Percentiles rank a stretch among this genome's conserved stretches.
These are phyloP conservation scores for Bolinopsis microptera DNA, from an alignment of 37 sponge, comb jelly and placozoan species.

Conservation along the genomic window DNA sequence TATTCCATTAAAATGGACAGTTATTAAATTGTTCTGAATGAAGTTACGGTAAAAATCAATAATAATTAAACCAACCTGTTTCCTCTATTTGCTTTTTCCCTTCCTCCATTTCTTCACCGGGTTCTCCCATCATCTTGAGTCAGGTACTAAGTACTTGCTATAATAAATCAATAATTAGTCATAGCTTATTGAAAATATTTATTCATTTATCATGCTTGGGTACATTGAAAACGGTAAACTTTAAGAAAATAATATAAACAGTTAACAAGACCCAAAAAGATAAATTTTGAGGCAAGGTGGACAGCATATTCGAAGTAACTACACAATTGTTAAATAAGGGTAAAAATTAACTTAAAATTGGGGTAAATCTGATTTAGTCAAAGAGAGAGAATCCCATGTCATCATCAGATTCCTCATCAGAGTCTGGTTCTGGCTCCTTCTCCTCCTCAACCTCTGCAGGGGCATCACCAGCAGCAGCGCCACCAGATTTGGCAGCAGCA, in stretches of 20 bases:
- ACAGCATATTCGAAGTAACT: not conserved
- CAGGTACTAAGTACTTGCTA: not conserved
- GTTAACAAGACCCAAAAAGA: not conserved
- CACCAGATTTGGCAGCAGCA: constrained; percentile 69
- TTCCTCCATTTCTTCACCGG: not conserved
- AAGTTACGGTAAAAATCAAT: not conserved
- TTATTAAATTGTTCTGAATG: too few relatives aligned
- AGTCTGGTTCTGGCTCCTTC: constrained; percentile 76
- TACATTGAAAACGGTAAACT: too few relatives aligned
- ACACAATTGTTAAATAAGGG: not conserved
- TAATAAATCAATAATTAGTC: not conserved
- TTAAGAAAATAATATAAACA: too few relatives aligned
- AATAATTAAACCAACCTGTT: not conserved
- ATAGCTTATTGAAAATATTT: not conserved
- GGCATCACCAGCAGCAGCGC: constrained; percentile 67
- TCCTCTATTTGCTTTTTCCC: not conserved
- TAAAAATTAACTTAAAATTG: not conserved
- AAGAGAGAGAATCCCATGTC: constrained; percentile 99
- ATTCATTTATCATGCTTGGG: not conserved
- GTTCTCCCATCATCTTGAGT: not conserved
- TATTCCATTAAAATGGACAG: too few relatives aligned
- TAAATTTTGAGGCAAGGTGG: not conserved
- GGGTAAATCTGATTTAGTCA: constrained; percentile 60
- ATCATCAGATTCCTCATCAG: constrained; percentile 87
- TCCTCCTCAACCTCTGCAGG: constrained; percentile 73